Percentiles rank a stretch among this genome's conserved stretches.
phyloP scores from a whole-genome alignment of 2,888 invertebrate species.

The Phalera bucephala region DNA sequence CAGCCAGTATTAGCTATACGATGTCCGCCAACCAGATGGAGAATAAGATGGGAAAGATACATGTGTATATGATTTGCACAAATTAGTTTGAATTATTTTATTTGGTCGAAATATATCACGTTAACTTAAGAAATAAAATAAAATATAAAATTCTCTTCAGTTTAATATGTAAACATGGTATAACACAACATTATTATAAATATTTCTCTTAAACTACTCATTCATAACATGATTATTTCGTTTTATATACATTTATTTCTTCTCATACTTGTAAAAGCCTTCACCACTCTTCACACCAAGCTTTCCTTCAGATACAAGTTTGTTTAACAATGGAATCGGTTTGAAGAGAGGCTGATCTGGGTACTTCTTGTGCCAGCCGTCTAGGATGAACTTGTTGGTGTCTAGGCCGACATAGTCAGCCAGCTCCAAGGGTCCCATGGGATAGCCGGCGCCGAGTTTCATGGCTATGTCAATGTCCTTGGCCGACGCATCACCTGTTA shows the following conservation, averaged over 20 bases:
- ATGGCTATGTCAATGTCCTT: slow-evolving; percentile 94
- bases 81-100: no score
- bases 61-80: no score
- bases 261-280: slow-evolving; percentile 91
- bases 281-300: slow-evolving; percentile 91
- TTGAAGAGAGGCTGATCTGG: slow-evolving; percentile 29
- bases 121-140: no score
- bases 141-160: no score
- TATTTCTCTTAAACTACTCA: slow-evolving; percentile 2
- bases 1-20: no score
- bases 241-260: slow-evolving; percentile 59
- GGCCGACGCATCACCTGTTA: slow-evolving; percentile 85
- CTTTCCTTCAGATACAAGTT: slow-evolving; percentile 90
- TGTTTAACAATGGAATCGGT: slow-evolving; percentile 73
- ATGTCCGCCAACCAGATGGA: no score
- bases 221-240: slow-evolving; percentile 6
- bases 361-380: slow-evolving; percentile 88
- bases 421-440: slow-evolving; percentile 91
- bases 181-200: slow-evolving; percentile 2
- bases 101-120: no score
- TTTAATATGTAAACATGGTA: slow-evolving; percentile 5
- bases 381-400: slow-evolving; percentile 88
- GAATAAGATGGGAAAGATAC: no score
- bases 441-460: slow-evolving; percentile 94
- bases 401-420: slow-evolving; percentile 91